Base-by-base conservation (phyloP, 2,797 vertebrate genomes). In the Loris lydekkerianus region DNA sequence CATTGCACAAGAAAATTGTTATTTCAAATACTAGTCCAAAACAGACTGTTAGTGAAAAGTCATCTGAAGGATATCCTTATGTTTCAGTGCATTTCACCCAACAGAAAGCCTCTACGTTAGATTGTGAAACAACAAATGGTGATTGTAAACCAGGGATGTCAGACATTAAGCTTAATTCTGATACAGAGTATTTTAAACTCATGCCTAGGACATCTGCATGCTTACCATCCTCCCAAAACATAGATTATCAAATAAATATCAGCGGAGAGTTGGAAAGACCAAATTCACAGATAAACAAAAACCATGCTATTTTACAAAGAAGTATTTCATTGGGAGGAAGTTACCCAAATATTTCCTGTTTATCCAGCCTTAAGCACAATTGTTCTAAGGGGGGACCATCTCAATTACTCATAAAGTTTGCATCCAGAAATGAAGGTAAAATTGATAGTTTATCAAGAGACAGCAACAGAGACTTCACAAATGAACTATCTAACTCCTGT, bases 291-390 rank as follows among this genome's bases (percentile, higher is more conserved):
- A 98, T 97, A 86, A 98, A 97, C 93, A 98, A 97, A 98, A 87
- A 72, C 65, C 98, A 98, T 78, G 98, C 98, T 15, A 67, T 98
- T 92, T 98, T 99, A 91, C 99, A 99, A 96, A 99, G 99, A 98
- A 99, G 99, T 96, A 98, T 99, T 98, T 99, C 99, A 1, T 94
- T 99, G 96, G 99, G 99, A 98, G 99, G 99, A 91, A 99, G 99
- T 20, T 98, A 96, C 31, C 97, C 98, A 20, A 99, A 98, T 98
- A 98, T 99, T 98, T 99, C 99, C 97, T 99, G 99, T 72, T 98
- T 99, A 98, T 99, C 99, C 46, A 99, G 99, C 97, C 98, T 99
- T 97, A 99, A 98, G 94, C 98, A 98, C 92, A 97, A 94, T 94
- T 98, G 98, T 97, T 98, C 98, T 2, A 98, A 96, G 94, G 98